These are phyloP conservation scores for Amorpha juglandis DNA, from an alignment of 2,888 invertebrate species.

Conservation along the genomic window DNA sequence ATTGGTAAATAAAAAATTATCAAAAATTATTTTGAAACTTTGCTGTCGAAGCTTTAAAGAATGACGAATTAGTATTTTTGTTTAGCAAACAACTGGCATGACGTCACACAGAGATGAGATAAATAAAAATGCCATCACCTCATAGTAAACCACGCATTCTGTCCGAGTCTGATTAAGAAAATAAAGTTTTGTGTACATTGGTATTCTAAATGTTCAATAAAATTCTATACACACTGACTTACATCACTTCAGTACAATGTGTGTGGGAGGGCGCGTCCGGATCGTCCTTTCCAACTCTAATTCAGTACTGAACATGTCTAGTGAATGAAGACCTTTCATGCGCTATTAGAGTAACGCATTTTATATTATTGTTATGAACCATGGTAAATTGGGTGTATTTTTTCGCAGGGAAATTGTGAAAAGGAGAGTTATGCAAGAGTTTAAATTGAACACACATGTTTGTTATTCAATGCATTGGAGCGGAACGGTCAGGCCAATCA, in stretches of 20 bases:
- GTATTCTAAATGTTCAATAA: constrained; percentile 34
- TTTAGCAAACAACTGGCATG: constrained; percentile 30
- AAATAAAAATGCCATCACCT: background rate
- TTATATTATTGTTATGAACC: constrained; percentile 36
- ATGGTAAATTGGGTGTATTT: constrained; percentile 51
- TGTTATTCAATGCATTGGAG: constrained; percentile 61
- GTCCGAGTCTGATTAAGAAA: background rate
- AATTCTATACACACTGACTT: constrained; percentile 41
- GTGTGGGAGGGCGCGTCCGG: constrained; percentile 69
- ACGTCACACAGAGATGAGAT: background rate
- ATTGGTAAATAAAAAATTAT: no score
- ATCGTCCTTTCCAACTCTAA: constrained; percentile 62
- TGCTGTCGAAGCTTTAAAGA: background rate
- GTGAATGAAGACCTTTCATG: constrained; percentile 42
- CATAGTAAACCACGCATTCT: background rate
- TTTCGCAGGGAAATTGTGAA: constrained; percentile 65
- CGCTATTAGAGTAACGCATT: constrained; percentile 36
- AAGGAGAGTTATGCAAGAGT: constrained; percentile 68
- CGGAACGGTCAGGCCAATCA: constrained; percentile 66
- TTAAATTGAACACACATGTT: constrained; percentile 53
- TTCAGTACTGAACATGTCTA: constrained; percentile 49
- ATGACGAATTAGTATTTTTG: constrained; percentile 35
- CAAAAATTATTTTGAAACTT: no score
- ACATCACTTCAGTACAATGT: constrained; percentile 64
- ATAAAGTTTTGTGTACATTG: constrained; percentile 27